These are phyloP conservation scores for Melinaea menophilus DNA, from an alignment of 2,888 invertebrate genomes.

Conservation along the genomic window DNA sequence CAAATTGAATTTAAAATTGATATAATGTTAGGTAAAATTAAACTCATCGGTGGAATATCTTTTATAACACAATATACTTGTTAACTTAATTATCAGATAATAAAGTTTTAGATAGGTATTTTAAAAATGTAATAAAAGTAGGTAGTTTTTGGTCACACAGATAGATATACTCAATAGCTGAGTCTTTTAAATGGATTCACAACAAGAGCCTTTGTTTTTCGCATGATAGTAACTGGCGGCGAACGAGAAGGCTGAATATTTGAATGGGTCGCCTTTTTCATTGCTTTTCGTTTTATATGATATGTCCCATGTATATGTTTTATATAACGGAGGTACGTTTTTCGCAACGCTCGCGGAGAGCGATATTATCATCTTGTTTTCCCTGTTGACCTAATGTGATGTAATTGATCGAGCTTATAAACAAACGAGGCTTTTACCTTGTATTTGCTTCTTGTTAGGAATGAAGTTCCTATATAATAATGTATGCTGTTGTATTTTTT, in stretches of 20 bases:
- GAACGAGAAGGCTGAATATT: slow-evolving; percentile 4
- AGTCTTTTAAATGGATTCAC: slow-evolving; percentile 7
- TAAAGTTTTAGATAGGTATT: neutral
- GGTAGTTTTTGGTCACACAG: no score
- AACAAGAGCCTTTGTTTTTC: slow-evolving; percentile 7
- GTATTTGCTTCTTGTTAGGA: no score
- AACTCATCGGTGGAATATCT: no score
- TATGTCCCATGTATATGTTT: slow-evolving; percentile 5
- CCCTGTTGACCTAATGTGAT: neutral
- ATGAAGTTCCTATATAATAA: no score
- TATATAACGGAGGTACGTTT: slow-evolving; percentile 1
- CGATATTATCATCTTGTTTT: neutral
- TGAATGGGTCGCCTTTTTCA: slow-evolving; percentile 8
- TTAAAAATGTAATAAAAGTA: neutral
- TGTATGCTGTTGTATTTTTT: no score
- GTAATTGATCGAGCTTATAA: no score
- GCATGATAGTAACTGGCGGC: slow-evolving; percentile 7
- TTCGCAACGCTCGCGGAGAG: neutral
- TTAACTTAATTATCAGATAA: neutral
- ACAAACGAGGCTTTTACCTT: no score
- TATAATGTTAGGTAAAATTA: no score
- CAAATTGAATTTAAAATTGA: no score
- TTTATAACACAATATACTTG: no score
- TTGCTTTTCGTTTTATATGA: slow-evolving; percentile 6
- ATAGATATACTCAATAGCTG: slow-evolving; percentile 1